Evolutionary conservation across 2,888 invertebrate genomes (phyloP).

Genomic region (Ormyrus pomaceus): DNA sequence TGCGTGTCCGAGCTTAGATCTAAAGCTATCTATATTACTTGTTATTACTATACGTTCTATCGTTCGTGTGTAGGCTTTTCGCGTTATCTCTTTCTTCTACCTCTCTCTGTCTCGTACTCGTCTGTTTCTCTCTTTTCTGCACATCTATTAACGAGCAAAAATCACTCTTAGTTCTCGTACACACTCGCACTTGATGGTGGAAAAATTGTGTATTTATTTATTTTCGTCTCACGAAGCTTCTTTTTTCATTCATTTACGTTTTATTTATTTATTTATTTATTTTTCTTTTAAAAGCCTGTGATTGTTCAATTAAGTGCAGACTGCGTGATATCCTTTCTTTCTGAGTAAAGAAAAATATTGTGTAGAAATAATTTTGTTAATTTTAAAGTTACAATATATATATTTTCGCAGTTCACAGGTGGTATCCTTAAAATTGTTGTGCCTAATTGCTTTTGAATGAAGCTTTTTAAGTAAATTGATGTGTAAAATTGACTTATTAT

Average conservation of each 20-base stretch:
- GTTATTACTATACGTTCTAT: constrained; percentile 26
- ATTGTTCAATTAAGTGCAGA: no score
- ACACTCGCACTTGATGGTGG: constrained; percentile 48
- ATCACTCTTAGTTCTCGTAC: constrained; percentile 53
- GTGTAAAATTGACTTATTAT: constrained; percentile 7
- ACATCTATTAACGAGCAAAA: constrained; percentile 44
- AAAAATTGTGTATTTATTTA: constrained; percentile 32
- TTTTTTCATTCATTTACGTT: background rate
- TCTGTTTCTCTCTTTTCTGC: constrained; percentile 47
- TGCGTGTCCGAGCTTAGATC: constrained; percentile 44
- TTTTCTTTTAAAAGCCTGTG: background rate
- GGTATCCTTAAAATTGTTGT: background rate
- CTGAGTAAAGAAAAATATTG: background rate
- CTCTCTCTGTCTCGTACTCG: constrained; percentile 49
- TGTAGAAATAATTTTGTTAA: background rate
- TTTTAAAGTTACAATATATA: background rate
- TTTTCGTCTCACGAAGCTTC: constrained; percentile 11
- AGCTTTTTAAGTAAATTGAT: constrained; percentile 30
- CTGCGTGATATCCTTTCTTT: no score
- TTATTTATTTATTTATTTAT: constrained; percentile 9
- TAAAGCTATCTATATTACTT: constrained; percentile 30
- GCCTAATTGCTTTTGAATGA: constrained; percentile 5
- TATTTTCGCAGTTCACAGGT: background rate
- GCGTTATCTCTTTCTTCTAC: constrained; percentile 44
- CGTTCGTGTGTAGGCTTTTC: constrained; percentile 47